Percentiles rank a stretch among this genome's conserved stretches.
Conservation (phyloP, 2,888 invertebrate genomes). For the Conomelus anceps region DNA sequence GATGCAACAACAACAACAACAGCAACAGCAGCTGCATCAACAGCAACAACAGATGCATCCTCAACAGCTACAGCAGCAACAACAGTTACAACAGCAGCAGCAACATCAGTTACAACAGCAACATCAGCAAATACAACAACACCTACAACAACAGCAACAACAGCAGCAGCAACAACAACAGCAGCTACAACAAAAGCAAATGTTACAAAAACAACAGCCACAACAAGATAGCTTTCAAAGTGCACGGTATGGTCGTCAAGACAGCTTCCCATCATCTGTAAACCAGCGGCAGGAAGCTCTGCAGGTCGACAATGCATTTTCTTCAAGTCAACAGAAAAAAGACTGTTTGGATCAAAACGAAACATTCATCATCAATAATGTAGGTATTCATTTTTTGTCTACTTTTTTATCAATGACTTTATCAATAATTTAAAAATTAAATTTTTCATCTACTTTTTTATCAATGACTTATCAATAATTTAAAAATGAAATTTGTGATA, state of each 20-base stretch:
- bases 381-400: constrained; percentile 27
- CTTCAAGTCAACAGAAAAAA: constrained; percentile 11
- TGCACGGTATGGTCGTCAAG: constrained; percentile 19
- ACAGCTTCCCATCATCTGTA: constrained; percentile 17
- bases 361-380: constrained; percentile 29
- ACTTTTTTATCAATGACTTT: background rate
- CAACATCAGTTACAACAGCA: constrained; percentile 15
- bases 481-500: too few species aligned
- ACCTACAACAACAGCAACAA: constrained; percentile 19
- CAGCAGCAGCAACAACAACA: constrained; percentile 19
- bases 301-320: constrained; percentile 15
- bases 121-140: background rate
- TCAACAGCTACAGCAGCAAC: constrained; percentile 21
- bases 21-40: background rate
- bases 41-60: background rate
- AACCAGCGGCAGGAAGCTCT: background rate
- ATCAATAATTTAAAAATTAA: too few species aligned
- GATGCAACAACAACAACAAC: constrained; percentile 7
- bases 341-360: constrained; percentile 17
- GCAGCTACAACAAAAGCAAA: constrained; percentile 19
- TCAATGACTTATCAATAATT: too few species aligned
- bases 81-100: constrained; percentile 19
- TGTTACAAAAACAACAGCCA: constrained; percentile 16
- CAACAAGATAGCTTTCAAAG: constrained; percentile 11
- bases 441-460: too few species aligned